These are phyloP conservation scores for Xestia rhomboidea DNA, from an alignment of 2,888 invertebrate species.

Conservation along the genomic window DNA sequence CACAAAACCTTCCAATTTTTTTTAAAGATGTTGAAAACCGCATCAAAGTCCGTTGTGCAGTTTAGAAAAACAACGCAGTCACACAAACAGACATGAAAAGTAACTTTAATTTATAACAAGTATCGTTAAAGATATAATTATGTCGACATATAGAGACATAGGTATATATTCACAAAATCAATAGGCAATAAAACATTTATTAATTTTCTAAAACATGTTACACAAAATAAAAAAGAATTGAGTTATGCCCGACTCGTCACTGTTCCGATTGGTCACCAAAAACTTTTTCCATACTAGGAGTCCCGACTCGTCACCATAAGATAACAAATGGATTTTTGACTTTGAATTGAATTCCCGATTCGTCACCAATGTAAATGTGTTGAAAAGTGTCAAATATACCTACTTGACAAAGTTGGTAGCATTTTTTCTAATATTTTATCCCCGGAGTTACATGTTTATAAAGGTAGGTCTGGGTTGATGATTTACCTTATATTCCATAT, in stretches of 20 bases:
- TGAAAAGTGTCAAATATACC: background rate
- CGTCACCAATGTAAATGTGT: too few relatives aligned
- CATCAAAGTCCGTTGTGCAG: background rate
- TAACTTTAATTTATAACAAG: background rate
- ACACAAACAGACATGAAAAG: background rate
- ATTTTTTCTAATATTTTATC: background rate
- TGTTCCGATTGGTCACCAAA: too few relatives aligned
- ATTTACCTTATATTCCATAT: background rate
- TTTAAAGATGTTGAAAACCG: background rate
- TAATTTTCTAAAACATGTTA: background rate
- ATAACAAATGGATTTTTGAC: too few relatives aligned
- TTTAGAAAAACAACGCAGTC: background rate
- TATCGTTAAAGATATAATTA: too few relatives aligned
- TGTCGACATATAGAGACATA: too few relatives aligned
- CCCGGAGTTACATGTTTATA: background rate
- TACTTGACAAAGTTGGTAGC: too few relatives aligned
- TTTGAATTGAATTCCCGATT: too few relatives aligned
- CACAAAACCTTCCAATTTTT: background rate
- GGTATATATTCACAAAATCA: background rate
- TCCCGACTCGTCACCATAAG: too few relatives aligned
- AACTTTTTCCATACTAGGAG: too few relatives aligned
- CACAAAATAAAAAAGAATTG: too few relatives aligned
- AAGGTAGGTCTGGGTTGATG: too few relatives aligned
- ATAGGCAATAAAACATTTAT: background rate
- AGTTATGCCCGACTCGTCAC: too few relatives aligned